Evolutionary conservation across 2,113 vertebrate genomes (phyloP).

Genomic region (Gadus chalcogrammus): DNA sequence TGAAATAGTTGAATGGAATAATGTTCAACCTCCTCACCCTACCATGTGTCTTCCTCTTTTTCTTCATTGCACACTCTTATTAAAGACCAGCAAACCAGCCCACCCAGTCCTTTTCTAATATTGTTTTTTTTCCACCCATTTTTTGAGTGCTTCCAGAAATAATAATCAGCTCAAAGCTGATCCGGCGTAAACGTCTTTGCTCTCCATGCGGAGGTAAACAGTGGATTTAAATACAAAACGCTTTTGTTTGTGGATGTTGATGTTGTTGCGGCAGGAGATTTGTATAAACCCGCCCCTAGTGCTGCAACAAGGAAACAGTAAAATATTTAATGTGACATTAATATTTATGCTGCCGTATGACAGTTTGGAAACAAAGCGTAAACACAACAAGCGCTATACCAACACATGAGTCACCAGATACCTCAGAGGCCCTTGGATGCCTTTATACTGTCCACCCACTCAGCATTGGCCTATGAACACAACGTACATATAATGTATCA

Average conservation of each 20-base stretch:
- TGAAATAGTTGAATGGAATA: constrained; percentile 20
- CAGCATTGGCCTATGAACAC: constrained; percentile 29
- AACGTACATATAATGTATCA: background rate
- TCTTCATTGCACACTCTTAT: background rate
- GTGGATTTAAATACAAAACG: constrained; percentile 5
- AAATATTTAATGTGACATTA: constrained; percentile 33
- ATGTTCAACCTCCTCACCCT: constrained; percentile 10
- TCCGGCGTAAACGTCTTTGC: constrained; percentile 24
- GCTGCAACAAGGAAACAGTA: constrained; percentile 12
- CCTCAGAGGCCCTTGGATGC: background rate
- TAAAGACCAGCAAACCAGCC: constrained; percentile 8
- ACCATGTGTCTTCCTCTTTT: constrained; percentile 4
- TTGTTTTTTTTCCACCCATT: constrained; percentile 20
- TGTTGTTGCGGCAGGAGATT: no score
- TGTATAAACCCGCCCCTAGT: no score
- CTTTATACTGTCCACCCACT: constrained; percentile 15
- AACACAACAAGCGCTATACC: constrained; percentile 11
- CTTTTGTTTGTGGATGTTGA: constrained; percentile 18
- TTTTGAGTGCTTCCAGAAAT: background rate
- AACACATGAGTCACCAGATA: constrained; percentile 21
- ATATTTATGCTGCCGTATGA: constrained; percentile 30
- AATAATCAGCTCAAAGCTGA: constrained; percentile 39
- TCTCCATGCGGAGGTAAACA: constrained; percentile 45
- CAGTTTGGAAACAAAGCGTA: background rate
- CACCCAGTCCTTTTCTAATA: constrained; percentile 21